These are phyloP conservation scores for Nomada ferruginata DNA, from an alignment of 2,888 invertebrate genomes.

Conservation along the genomic window DNA sequence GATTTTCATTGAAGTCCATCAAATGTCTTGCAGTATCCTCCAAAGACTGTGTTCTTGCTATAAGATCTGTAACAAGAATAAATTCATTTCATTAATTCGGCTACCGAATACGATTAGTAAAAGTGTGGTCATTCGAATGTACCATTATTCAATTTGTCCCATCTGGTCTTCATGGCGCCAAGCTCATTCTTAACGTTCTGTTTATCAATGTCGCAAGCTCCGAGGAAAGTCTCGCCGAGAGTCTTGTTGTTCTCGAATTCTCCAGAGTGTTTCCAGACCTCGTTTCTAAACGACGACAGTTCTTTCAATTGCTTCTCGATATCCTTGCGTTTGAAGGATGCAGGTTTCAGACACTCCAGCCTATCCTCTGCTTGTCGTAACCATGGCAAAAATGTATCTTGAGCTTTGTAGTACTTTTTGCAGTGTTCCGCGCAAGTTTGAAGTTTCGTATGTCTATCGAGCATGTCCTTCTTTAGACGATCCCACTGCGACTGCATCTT, in stretches of 20 bases:
- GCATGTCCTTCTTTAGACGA: constrained; percentile 93
- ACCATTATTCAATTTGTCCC: constrained; percentile 96
- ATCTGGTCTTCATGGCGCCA: constrained; percentile 92
- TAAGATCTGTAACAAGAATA: constrained; percentile 85
- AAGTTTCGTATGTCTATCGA: constrained; percentile 93
- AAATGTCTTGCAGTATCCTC: constrained; percentile 93
- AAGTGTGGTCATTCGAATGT: constrained; percentile 22
- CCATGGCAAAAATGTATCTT: constrained; percentile 95
- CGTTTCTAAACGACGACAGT: constrained; percentile 94
- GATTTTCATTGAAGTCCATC: constrained; percentile 93
- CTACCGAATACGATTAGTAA: not conserved
- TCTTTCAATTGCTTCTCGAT: constrained; percentile 95
- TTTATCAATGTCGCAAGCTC: constrained; percentile 95
- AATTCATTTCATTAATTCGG: not conserved
- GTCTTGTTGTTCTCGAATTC: constrained; percentile 96
- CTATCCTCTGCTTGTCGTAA: constrained; percentile 94
- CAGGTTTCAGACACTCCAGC: constrained; percentile 90
- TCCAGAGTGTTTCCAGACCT: constrained; percentile 96
- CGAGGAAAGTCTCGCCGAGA: constrained; percentile 94
- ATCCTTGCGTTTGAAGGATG: constrained; percentile 93
- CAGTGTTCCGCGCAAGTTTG: constrained; percentile 95
- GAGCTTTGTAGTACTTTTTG: constrained; percentile 93
- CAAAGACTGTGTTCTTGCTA: constrained; percentile 90
- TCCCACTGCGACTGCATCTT: constrained; percentile 97
- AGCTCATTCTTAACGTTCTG: constrained; percentile 94